phyloP scores from a whole-genome alignment of 2,113 vertebrate genomes.

The Gorilla gorilla region DNA sequence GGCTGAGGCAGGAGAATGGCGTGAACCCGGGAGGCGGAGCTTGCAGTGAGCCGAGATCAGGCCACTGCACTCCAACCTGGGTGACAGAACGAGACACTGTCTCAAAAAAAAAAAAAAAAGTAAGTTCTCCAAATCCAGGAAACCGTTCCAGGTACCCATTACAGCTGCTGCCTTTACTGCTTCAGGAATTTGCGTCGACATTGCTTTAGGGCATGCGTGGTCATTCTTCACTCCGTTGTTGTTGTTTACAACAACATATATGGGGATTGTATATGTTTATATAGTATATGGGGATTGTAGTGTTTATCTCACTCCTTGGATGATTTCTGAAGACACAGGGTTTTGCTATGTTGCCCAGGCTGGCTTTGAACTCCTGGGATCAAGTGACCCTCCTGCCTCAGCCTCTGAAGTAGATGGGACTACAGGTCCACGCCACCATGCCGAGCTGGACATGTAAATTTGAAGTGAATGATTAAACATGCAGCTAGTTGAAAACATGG shows the following conservation, averaged over 20 bases:
- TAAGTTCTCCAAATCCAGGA: not conserved
- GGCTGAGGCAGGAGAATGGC: no score
- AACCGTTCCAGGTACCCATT: no score
- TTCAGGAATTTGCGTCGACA: constrained; percentile 86
- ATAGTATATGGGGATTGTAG: constrained; percentile 94
- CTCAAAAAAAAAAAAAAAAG: not conserved
- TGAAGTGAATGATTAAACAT: accelerated
- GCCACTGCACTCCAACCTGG: no score
- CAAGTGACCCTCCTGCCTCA: not conserved
- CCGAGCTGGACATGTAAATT: accelerated
- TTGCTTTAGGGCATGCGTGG: constrained; percentile 95
- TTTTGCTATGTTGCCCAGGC: not conserved
- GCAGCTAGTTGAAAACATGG: not conserved
- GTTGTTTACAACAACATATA: constrained; percentile 91
- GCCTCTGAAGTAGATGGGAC: not conserved
- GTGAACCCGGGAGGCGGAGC: no score
- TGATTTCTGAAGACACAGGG: constrained; percentile 75
- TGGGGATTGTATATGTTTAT: constrained; percentile 87
- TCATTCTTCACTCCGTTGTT: constrained; percentile 94
- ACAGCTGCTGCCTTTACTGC: no score
- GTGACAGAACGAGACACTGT: no score
- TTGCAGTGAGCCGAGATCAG: no score
- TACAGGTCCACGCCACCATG: not conserved
- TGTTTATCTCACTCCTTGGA: constrained; percentile 95
- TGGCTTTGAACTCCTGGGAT: not conserved